Conservation (phyloP, 2,113 vertebrate species). For the Columbina picui region DNA sequence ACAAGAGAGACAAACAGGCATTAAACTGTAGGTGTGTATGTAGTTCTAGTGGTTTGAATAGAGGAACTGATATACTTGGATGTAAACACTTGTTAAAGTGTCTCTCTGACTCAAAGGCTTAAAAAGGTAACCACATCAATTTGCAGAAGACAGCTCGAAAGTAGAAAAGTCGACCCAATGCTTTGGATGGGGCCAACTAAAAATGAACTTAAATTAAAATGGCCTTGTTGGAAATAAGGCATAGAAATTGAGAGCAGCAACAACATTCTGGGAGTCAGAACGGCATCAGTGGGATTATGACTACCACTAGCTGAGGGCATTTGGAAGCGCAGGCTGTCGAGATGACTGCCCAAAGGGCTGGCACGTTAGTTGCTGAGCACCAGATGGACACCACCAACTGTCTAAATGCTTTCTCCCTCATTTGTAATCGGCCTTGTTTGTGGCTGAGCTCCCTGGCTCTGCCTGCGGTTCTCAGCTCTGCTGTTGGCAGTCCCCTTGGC, state of each 20-base stretch:
- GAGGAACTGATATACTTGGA: background rate
- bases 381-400: constrained; percentile 14
- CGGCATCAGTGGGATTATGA: accelerated
- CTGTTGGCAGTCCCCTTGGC: background rate
- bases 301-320: background rate
- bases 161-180: background rate
- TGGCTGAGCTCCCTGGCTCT: background rate
- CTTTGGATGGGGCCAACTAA: background rate
- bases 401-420: constrained; percentile 14
- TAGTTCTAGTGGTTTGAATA: background rate
- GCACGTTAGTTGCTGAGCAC: background rate
- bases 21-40: background rate
- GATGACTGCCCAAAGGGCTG: background rate
- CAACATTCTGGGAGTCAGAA: background rate
- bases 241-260: background rate
- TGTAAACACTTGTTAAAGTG: background rate
- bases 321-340: background rate
- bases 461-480: background rate
- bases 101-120: background rate
- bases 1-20: background rate
- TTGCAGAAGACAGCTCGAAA: background rate
- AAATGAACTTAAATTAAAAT: background rate
- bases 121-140: background rate
- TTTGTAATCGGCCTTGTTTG: constrained; percentile 1
- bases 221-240: background rate